Percentiles rank a stretch among this genome's conserved stretches.
Conservation (phyloP, 2,888 invertebrate species). For the Drosophila pseudotakahashii region DNA sequence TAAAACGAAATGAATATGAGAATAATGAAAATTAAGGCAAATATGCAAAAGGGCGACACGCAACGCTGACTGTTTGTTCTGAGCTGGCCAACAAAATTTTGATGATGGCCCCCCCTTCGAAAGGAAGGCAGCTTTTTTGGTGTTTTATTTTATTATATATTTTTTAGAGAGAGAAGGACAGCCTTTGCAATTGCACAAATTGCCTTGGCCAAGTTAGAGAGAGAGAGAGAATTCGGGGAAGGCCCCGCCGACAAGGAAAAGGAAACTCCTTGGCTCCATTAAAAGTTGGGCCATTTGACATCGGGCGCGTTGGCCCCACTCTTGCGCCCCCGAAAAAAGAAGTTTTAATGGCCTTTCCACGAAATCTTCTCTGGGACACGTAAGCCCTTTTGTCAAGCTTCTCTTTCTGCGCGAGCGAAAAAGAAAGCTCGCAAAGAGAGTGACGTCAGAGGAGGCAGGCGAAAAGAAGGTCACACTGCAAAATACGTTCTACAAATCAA, state of each 20-base stretch:
- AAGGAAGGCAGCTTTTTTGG: constrained; percentile 21
- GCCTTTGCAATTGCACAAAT: constrained; percentile 43
- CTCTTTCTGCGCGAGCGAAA: not conserved
- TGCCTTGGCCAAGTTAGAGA: constrained; percentile 22
- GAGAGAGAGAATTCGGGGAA: constrained; percentile 6
- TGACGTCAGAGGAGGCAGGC: not conserved
- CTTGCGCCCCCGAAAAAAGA: constrained; percentile 20
- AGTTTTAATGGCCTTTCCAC: constrained; percentile 61
- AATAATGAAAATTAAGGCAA: constrained; percentile 41
- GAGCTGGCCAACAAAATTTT: constrained; percentile 22
- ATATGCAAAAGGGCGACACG: constrained; percentile 37
- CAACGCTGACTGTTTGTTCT: constrained; percentile 35
- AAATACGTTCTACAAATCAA: not conserved
- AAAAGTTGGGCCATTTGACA: constrained; percentile 47
- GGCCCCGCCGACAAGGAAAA: constrained; percentile 13
- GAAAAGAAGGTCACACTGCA: not conserved
- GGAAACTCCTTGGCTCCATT: constrained; percentile 42
- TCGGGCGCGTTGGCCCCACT: constrained; percentile 32
- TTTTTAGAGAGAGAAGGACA: not conserved
- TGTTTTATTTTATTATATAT: not conserved
- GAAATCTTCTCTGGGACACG: constrained; percentile 37
- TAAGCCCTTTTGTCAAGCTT: constrained; percentile 33
- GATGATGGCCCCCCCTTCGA: constrained; percentile 25
- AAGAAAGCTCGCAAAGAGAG: not conserved
- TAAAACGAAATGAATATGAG: constrained; percentile 51